Conservation (phyloP, 2,888 invertebrate species). For the Blastobasis adustella region DNA sequence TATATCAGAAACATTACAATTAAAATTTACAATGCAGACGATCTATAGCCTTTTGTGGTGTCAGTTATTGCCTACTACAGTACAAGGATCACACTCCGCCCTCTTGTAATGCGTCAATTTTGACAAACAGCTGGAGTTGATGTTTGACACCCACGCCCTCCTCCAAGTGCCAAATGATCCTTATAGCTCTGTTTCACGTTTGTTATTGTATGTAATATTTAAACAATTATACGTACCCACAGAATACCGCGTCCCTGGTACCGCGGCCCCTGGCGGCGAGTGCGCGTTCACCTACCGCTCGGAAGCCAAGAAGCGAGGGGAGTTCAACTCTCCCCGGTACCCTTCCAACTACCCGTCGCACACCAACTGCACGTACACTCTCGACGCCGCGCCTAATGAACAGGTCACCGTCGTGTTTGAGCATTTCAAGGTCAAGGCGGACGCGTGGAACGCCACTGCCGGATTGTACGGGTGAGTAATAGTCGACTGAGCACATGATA, state of each 20-base stretch:
- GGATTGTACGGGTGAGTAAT: constrained; percentile 55
- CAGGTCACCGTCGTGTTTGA: constrained; percentile 94
- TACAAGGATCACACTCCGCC: too few species aligned
- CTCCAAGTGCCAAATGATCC: too few species aligned
- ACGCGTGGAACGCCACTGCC: constrained; percentile 84
- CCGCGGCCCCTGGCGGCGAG: constrained; percentile 92
- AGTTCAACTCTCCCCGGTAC: constrained; percentile 96
- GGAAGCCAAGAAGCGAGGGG: constrained; percentile 89
- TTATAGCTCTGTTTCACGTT: too few species aligned
- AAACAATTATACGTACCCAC: constrained; percentile 17
- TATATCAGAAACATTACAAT: too few species aligned
- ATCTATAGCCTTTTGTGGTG: too few species aligned
- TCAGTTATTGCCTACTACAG: too few species aligned
- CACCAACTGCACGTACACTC: constrained; percentile 95
- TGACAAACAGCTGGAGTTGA: too few species aligned
- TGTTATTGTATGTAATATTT: too few species aligned
- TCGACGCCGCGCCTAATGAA: constrained; percentile 89
- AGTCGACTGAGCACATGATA: too few species aligned
- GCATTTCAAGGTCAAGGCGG: constrained; percentile 91
- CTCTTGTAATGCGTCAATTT: too few species aligned
- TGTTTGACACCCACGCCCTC: too few species aligned
- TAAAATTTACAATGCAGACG: too few species aligned
- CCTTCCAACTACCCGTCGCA: constrained; percentile 97
- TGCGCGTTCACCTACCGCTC: constrained; percentile 95
- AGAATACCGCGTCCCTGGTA: constrained; percentile 96